These are phyloP conservation scores for Drosophila melanogaster DNA, from an alignment of 1,140 invertebrate species.

Conservation along the genomic window Release_6_plus_ISO1_MT NT_033779.5:16810501-16811000, in stretches of 20 bases:
- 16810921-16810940: no score
- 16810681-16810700: conserved; percentile 24
- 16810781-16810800: conserved; percentile 4
- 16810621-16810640: conserved; percentile 34
- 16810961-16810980: conserved; percentile 37
- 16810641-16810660: conserved; percentile 57
- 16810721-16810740: conserved; percentile 8
- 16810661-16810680: conserved; percentile 23
- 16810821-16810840: conserved; percentile 33
- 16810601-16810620: conserved; percentile 32
- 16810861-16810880: neutral
- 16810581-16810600: conserved; percentile 15
- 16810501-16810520: conserved; percentile 52
- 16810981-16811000: no score
- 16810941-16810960: conserved; percentile 58
- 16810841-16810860: neutral
- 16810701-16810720: conserved; percentile 49
- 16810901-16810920: no score
- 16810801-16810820: conserved; percentile 31
- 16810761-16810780: conserved; percentile 2
- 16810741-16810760: neutral
- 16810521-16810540: conserved; percentile 72
- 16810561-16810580: conserved; percentile 21
- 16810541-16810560: conserved; percentile 30
- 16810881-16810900: neutral